Evolutionary conservation across 2,113 vertebrate species (phyloP), one percentile per base, ranked within the genome.

Genomic region (Haplotaxodon microlepis): DNA sequence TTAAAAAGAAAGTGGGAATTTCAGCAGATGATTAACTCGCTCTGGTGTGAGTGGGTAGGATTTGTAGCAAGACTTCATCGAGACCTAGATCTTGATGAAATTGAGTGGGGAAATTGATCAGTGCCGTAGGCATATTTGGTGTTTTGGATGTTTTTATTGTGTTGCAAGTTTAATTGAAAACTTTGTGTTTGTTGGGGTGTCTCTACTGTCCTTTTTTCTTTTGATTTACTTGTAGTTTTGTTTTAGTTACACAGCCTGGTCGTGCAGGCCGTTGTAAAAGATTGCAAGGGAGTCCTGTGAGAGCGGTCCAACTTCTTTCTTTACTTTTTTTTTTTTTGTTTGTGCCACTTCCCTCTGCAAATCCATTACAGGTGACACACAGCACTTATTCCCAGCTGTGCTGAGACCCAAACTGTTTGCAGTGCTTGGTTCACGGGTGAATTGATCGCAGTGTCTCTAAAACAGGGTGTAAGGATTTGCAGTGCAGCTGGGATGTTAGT

Each of bases 361-460:
- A 57, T 57, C 24, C 54, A 27, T 27, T 27, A 57, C 54, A 27
- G 24, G 54, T 14, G 21, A 27, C 12, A 27, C 54, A 57, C 12
- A 57, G 24, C 54, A 57, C 54, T 57, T 27, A 57, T 1, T 27
- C 4, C 24, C 24, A 57, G 0, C 4, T 27, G 24, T 27, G 12
- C 54, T 57, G 12, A 57, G 7, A 57, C 24, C 7, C 24, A 14
- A 8, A 57, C 21, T 14, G 12, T 57, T 14, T 57, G 54, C 3
- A 3, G 12, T 27, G 21, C 54, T 57, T 57, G 12, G 54, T 27
- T 27, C 21, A 57, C 2, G 7, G 4, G 12, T 56, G 21, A 56
- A 56, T 56, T 27, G 2, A 56, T 56, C 0, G 21, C 12, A 56
- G 54, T 27, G 54, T 0, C 54, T 56, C 54, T 1, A 56, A 56